These are phyloP conservation scores for Alethe castanea DNA, from an alignment of 2,113 vertebrate genomes.

Conservation along the genomic window DNA sequence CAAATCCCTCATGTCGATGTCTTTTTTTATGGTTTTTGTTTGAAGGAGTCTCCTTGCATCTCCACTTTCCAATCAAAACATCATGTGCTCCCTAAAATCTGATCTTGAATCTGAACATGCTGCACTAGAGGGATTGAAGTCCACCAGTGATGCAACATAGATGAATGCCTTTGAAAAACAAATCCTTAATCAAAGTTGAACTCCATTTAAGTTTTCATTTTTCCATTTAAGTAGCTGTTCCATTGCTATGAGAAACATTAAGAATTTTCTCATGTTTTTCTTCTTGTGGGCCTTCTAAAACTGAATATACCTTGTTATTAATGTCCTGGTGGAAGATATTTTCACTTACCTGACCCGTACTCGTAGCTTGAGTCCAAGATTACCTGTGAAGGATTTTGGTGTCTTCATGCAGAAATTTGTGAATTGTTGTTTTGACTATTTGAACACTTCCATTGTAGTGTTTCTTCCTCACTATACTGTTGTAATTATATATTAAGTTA, in stretches of 20 bases:
- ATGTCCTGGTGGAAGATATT: not conserved
- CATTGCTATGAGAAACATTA: not conserved
- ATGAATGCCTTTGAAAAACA: constrained; percentile 31
- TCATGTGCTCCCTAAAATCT: constrained; percentile 1
- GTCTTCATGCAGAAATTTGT: not conserved
- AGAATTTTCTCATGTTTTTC: not conserved
- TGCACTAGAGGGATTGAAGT: not conserved
- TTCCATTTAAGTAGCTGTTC: constrained; percentile 7
- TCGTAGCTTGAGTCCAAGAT: not conserved
- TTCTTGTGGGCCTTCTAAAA: not conserved
- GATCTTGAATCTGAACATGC: not conserved
- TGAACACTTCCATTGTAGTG: not conserved
- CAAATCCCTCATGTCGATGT: constrained; percentile 27
- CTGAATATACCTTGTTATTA: not conserved
- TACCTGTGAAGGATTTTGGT: not conserved
- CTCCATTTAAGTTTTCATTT: constrained; percentile 20
- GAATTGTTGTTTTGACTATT: not conserved
- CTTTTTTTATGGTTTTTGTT: constrained; percentile 47
- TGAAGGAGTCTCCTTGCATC: constrained; percentile 5
- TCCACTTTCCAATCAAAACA: constrained; percentile 52
- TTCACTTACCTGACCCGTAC: not conserved
- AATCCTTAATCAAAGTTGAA: constrained; percentile 26
- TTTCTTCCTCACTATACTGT: not conserved
- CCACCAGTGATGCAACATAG: not conserved
- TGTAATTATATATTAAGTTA: not conserved